Conservation (phyloP, 2,113 vertebrate genomes). For the Protobothrops mucrosquamatus region DNA sequence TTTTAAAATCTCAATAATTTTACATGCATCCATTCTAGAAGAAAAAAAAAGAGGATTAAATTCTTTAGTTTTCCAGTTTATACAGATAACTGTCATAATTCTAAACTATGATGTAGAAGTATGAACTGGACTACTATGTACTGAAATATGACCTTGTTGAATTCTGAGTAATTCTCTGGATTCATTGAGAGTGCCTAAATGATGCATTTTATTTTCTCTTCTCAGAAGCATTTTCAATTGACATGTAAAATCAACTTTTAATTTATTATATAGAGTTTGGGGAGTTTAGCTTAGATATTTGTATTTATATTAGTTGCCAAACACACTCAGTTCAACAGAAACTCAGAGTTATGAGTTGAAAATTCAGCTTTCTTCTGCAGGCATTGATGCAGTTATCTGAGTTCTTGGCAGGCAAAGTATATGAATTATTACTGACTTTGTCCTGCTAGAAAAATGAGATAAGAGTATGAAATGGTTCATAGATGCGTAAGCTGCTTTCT, state of each 20-base stretch:
- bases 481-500: background rate
- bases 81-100: background rate
- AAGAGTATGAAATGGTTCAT: background rate
- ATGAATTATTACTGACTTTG: slow-evolving; percentile 5
- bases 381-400: background rate
- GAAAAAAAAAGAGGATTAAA: background rate
- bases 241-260: background rate
- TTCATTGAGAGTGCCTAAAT: background rate
- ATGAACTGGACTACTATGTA: background rate
- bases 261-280: background rate
- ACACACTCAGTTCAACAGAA: background rate
- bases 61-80: background rate
- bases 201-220: background rate
- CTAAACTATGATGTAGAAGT: background rate
- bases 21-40: background rate
- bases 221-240: background rate
- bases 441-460: background rate
- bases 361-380: background rate
- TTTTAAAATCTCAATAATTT: background rate
- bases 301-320: background rate
- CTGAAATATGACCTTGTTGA: background rate
- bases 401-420: slow-evolving; percentile 4
- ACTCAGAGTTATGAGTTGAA: background rate
- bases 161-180: background rate
- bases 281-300: background rate